Evolutionary conservation across 2,888 invertebrate genomes (phyloP), one percentile per base, ranked within the genome.

Genomic region (Dione vanillae): DNA sequence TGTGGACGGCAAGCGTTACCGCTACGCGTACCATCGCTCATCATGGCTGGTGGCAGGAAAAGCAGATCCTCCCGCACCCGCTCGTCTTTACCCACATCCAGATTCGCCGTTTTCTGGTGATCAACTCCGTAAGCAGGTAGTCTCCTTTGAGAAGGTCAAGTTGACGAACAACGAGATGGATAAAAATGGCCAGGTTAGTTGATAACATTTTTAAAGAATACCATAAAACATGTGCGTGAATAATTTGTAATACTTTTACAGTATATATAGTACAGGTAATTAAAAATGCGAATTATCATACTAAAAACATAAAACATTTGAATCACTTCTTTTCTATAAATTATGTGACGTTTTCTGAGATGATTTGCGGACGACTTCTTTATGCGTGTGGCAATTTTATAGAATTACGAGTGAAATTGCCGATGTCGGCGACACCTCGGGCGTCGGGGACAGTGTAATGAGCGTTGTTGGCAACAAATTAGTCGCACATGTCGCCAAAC

Each of bases 31-130:
- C 94, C 99, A 99, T 94, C 96, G 98, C 83, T 98, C 98, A 77
- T 98, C 98, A 67, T 99, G 99, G 99, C 95, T 99, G 84, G 98
- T 99, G 79, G 99, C 99, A 37, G 99, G 99, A 77, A 99, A 99
- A 92, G 99, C 99, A 54, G 99, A 99, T 94, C 99, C 98, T 14
- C 98, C 99, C 82, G 96, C 98, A 43, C 98, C 98, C 74, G 96
- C 97, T 76, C 95, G 99, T 76, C 96, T 99, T 83, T 98, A 98
- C 94, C 96, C 98, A 70, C 99, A 99, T 94, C 99, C 99, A 49
- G 99, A 99, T 92, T 98, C 98, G 72, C 99, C 99, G 73, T 98
- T 97, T 92, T 97, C 97, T 79, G 98, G 98, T 59, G 98, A 99
- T 86, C 98, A 99, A 90, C 95, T 99, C 81, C 95, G 97, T 86